phyloP scores from a whole-genome alignment of 2,113 vertebrate genomes.

The Microtus pennsylvanicus region DNA sequence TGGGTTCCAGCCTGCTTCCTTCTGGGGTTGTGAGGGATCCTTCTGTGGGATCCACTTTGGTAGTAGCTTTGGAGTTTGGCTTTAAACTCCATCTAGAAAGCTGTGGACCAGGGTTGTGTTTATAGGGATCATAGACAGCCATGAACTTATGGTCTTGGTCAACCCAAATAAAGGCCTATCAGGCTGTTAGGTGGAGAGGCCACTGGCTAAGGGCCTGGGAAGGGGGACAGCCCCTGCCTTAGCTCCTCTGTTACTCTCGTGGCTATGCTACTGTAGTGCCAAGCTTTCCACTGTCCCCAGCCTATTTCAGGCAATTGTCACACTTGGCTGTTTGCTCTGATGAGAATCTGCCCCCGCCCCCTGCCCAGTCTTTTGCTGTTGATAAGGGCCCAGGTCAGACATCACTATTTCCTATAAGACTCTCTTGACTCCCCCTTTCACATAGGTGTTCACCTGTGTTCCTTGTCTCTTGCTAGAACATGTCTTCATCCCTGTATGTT shows the following conservation, averaged over 20 bases:
- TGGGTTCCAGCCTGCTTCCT: too few relatives aligned
- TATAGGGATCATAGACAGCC: background rate
- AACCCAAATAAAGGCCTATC: background rate
- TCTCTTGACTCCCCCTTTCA: background rate
- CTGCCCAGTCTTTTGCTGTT: background rate
- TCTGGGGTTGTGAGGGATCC: too few relatives aligned
- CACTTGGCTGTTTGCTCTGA: background rate
- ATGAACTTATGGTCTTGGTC: background rate
- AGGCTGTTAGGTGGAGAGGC: background rate
- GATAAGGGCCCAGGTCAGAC: background rate
- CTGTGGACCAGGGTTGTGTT: background rate
- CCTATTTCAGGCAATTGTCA: background rate
- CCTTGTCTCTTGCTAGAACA: background rate
- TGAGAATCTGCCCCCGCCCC: background rate
- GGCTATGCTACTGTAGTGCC: background rate
- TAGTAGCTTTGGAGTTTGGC: too few relatives aligned
- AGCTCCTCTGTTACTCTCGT: background rate
- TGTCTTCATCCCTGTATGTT: background rate
- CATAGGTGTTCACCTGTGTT: background rate
- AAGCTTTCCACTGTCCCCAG: background rate
- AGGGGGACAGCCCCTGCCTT: background rate
- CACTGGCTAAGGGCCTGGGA: background rate
- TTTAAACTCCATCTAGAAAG: too few relatives aligned
- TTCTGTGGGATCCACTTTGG: too few relatives aligned
- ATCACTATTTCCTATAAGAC: background rate